Percentiles rank a stretch among this genome's conserved stretches.
These are phyloP conservation scores for Equus quagga DNA, from an alignment of 2,113 vertebrate genomes.

Conservation along the genomic window DNA sequence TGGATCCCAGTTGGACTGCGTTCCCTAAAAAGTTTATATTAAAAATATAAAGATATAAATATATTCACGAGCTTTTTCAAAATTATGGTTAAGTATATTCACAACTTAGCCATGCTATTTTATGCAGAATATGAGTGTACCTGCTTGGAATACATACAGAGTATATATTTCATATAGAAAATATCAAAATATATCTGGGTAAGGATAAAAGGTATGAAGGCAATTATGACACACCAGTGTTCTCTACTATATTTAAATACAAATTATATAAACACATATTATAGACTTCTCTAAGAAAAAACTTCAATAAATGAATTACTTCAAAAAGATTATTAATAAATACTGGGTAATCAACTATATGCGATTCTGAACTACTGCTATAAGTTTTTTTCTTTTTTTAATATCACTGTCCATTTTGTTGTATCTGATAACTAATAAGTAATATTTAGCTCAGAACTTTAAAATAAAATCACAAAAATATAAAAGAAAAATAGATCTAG, in stretches of 20 bases:
- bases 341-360: not conserved
- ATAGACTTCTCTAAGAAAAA: not conserved
- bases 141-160: not conserved
- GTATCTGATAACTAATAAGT: not conserved
- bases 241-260: not conserved
- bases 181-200: not conserved
- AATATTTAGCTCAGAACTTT: not conserved
- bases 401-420: not conserved
- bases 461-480: not conserved
- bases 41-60: not conserved
- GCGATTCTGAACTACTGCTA: not conserved
- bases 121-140: not conserved
- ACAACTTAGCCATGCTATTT: not conserved
- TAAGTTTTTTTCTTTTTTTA: not conserved
- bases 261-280: not conserved
- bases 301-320: not conserved
- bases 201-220: not conserved
- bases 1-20: not conserved
- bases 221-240: not conserved
- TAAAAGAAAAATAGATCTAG: slow-evolving; percentile 6
- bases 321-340: slow-evolving; percentile 29
- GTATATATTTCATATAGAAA: not conserved
- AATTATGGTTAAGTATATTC: not conserved
- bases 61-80: not conserved
- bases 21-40: not conserved